These are phyloP conservation scores for Danio rerio DNA, from an alignment of 2,113 vertebrate species.

Conservation along the genomic window GRCz12tu NC_133195.1:9618501-9619000, in stretches of 20 bases:
- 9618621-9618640: constrained; percentile 9
- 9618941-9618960: too few species aligned
- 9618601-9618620: constrained; percentile 11
- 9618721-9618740: neutral
- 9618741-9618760: neutral
- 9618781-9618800: too few species aligned
- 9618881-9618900: too few species aligned
- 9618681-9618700: neutral
- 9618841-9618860: too few species aligned
- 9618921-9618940: too few species aligned
- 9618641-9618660: neutral
- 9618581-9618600: constrained; percentile 5
- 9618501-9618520: constrained; percentile 6
- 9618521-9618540: constrained; percentile 11
- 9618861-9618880: too few species aligned
- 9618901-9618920: too few species aligned
- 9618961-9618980: too few species aligned
- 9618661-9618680: neutral
- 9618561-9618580: neutral
- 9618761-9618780: too few species aligned
- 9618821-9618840: too few species aligned
- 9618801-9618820: too few species aligned
- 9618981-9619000: too few species aligned
- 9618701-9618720: fast-evolving
- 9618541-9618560: constrained; percentile 22